A percentile compares a stretch with the other conserved stretches of the same genome.
Evolutionary conservation across 2,113 vertebrate species (phyloP).

Genomic region (Loxodonta africana): DNA sequence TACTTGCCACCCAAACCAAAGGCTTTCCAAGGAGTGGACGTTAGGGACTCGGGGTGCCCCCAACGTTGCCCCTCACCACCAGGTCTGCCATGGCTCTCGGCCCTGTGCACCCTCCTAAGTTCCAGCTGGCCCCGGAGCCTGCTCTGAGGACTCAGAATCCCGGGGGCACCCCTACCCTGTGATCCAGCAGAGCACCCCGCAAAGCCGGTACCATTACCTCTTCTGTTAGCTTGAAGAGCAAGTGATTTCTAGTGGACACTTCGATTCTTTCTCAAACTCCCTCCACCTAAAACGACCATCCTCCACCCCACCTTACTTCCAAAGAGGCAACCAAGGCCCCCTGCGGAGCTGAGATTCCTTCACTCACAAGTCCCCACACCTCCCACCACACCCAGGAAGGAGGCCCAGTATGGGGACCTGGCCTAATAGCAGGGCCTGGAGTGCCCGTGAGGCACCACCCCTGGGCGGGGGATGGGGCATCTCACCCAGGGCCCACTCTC

Average conservation of each 20-base stretch:
- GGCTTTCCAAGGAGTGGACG: neutral
- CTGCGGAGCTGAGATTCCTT: accelerated
- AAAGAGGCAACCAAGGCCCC: accelerated
- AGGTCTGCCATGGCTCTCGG: too few species aligned
- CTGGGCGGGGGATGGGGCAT: neutral
- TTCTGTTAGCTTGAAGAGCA: neutral
- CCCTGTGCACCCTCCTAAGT: accelerated
- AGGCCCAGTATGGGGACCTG: accelerated
- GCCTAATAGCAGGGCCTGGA: neutral
- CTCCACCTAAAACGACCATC: neutral
- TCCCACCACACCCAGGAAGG: accelerated
- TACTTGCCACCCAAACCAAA: neutral
- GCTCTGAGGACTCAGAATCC: neutral
- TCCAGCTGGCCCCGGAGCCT: accelerated
- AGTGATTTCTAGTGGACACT: neutral
- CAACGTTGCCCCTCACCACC: too few species aligned
- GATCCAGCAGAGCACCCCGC: too few species aligned
- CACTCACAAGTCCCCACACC: accelerated
- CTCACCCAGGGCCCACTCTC: neutral
- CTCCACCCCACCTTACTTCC: accelerated
- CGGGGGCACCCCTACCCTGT: too few species aligned
- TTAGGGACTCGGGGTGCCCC: neutral
- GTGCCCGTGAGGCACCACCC: neutral
- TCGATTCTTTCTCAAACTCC: neutral
- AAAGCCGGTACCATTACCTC: too few species aligned